Percentiles rank a stretch among this genome's conserved stretches.
These are phyloP conservation scores for Cheilosia variabilis DNA, from an alignment of 2,888 invertebrate genomes.

Conservation along the genomic window DNA sequence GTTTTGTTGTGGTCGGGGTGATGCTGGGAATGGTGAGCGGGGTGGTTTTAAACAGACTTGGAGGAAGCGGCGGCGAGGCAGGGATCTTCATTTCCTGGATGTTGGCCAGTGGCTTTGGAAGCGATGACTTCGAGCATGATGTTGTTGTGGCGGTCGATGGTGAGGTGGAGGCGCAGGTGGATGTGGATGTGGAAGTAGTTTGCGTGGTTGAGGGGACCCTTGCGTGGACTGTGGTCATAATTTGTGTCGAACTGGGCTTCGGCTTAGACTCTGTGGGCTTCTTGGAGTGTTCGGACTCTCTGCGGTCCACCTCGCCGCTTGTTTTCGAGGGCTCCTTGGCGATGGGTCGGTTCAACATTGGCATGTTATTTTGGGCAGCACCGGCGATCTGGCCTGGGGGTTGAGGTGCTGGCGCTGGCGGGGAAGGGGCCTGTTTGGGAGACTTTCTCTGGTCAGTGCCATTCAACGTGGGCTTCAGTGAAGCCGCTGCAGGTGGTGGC, in stretches of 20 bases:
- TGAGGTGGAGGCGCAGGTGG: conserved; percentile 31
- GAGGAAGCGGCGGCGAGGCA: conserved; percentile 82
- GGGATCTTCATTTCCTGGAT: conserved; percentile 79
- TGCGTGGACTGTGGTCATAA: conserved; percentile 60
- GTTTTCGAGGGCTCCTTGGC: conserved; percentile 80
- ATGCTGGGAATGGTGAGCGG: conserved; percentile 79
- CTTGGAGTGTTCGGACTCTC: conserved; percentile 37
- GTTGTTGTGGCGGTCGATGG: conserved; percentile 35
- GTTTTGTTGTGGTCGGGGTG: conserved; percentile 65
- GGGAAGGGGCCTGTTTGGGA: conserved; percentile 35
- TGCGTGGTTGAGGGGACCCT: conserved; percentile 41
- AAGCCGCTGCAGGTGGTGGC: conserved; percentile 12
- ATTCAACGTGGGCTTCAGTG: conserved; percentile 52
- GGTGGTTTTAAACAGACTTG: conserved; percentile 81
- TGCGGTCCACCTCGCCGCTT: conserved; percentile 76
- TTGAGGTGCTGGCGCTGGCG: conserved; percentile 15
- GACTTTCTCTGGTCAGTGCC: conserved; percentile 53
- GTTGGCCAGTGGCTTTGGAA: conserved; percentile 76
- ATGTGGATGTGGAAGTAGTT: conserved; percentile 37
- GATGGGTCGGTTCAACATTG: conserved; percentile 77
- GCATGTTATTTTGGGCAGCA: conserved; percentile 67
- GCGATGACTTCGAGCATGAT: conserved; percentile 23
- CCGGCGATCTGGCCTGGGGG: neutral
- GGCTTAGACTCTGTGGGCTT: conserved; percentile 49
- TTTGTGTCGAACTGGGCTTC: conserved; percentile 39